phyloP scores from a whole-genome alignment of 2,888 invertebrate species.

The Mayetiola destructor region DNA sequence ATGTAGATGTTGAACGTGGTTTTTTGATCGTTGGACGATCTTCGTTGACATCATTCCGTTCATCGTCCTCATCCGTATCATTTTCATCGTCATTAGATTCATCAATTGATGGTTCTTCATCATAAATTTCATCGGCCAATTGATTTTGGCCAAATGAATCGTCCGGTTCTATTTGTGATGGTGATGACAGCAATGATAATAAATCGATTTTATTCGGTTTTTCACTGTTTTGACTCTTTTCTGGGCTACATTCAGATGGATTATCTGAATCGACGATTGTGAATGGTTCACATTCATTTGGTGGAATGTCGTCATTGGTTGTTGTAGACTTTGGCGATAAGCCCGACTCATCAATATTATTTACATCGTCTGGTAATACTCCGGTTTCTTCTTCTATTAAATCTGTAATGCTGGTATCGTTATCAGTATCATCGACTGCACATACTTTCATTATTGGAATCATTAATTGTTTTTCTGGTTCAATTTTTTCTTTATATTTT shows the following conservation, averaged over 20 bases:
- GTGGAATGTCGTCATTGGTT: not conserved
- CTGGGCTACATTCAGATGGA: not conserved
- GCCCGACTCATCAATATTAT: too few relatives aligned
- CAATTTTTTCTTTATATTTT: too few relatives aligned
- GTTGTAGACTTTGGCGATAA: too few relatives aligned
- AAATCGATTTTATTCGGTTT: not conserved
- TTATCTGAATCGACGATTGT: not conserved
- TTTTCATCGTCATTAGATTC: not conserved
- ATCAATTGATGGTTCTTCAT: slow-evolving; percentile 31
- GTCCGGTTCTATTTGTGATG: not conserved
- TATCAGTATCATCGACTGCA: not conserved
- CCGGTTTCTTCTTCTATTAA: too few relatives aligned
- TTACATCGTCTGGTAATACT: not conserved
- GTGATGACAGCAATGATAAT: not conserved
- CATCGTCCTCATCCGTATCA: not conserved
- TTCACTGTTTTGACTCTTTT: not conserved
- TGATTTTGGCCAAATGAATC: not conserved
- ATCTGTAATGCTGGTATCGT: not conserved
- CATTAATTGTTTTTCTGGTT: too few relatives aligned
- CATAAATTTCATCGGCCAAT: not conserved
- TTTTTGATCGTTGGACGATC: not conserved
- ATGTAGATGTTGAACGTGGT: not conserved
- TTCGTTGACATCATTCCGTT: not conserved
- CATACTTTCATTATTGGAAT: not conserved
- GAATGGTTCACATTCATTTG: not conserved